Evolutionary conservation across 2,888 invertebrate species (phyloP).

Genomic region (Romanomermis culicivorax): DNA sequence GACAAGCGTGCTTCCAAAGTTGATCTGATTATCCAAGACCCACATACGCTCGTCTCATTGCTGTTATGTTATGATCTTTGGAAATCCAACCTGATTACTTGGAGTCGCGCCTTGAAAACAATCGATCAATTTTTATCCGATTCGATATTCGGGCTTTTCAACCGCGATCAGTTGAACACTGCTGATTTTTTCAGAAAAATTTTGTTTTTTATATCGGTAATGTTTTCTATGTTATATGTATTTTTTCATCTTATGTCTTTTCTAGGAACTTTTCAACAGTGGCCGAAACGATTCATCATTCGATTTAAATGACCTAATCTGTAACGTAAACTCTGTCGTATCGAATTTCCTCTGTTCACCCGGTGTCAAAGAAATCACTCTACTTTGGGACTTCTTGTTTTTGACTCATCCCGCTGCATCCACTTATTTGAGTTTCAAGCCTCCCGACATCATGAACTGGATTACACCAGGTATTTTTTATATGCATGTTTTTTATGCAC

Average conservation of each 20-base stretch:
- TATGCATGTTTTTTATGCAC: no score
- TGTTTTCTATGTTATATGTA: neutral
- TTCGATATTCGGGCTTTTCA: neutral
- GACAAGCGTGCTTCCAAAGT: no score
- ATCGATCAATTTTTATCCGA: neutral
- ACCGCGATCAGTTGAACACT: neutral
- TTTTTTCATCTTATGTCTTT: no score
- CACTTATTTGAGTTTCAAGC: conserved; percentile 18
- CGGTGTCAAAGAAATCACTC: neutral
- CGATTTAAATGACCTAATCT: neutral
- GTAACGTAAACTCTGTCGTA: neutral
- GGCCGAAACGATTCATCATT: neutral
- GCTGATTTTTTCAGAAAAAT: conserved; percentile 2
- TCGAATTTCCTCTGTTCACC: neutral
- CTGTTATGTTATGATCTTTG: neutral
- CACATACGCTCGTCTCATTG: neutral
- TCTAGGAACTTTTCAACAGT: neutral
- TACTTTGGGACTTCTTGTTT: conserved; percentile 18
- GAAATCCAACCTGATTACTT: neutral
- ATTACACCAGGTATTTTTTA: conserved; percentile 10
- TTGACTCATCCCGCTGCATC: conserved; percentile 20
- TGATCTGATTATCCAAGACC: neutral
- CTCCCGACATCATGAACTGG: conserved; percentile 18
- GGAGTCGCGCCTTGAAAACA: neutral
- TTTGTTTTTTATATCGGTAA: conserved; percentile 2